Evolutionary conservation across 2,888 invertebrate species (phyloP).

Genomic region (Apamea epomidion): DNA sequence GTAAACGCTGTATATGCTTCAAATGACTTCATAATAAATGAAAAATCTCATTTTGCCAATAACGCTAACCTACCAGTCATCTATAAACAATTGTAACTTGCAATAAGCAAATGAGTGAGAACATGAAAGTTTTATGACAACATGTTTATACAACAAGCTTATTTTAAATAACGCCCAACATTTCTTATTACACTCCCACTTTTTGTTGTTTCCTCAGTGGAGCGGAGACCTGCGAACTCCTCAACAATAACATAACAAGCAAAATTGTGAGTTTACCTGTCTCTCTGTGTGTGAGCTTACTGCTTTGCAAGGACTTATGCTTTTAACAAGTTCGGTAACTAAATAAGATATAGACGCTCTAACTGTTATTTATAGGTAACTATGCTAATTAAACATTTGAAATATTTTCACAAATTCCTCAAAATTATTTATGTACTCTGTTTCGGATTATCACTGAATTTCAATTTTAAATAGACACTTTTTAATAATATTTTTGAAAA

Average conservation of each 20-base stretch:
- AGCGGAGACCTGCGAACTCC: conserved; percentile 15
- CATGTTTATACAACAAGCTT: background rate
- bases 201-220: background rate
- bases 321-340: background rate
- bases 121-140: background rate
- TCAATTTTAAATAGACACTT: too few relatives aligned
- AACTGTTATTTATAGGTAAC: background rate
- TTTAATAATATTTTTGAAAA: background rate
- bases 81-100: background rate
- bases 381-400: too few relatives aligned
- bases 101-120: background rate
- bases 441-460: background rate
- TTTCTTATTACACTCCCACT: conserved; percentile 1
- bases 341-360: background rate
- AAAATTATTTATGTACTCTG: background rate
- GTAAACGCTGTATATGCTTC: background rate
- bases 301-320: background rate
- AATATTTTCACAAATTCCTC: background rate
- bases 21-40: background rate
- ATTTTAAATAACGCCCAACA: background rate
- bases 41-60: background rate
- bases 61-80: background rate
- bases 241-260: conserved; percentile 42
- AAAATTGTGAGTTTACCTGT: conserved; percentile 35
- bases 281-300: background rate